phyloP scores from a whole-genome alignment of 2,113 vertebrate genomes.

The Vimba vimba region DNA sequence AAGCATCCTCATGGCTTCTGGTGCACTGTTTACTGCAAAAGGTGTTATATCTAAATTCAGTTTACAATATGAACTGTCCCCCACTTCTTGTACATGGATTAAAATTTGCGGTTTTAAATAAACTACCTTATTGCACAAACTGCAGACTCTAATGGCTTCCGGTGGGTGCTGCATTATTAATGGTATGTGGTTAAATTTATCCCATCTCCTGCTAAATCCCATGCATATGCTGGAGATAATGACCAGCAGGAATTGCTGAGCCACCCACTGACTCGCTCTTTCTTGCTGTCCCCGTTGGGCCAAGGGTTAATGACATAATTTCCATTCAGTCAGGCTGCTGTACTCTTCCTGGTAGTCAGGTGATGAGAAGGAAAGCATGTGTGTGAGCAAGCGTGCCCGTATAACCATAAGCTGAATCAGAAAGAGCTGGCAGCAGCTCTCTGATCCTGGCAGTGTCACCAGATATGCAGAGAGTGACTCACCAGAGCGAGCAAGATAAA shows the following conservation, averaged over 20 bases:
- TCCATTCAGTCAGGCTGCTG: conserved; percentile 57
- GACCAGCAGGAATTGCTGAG: conserved; percentile 51
- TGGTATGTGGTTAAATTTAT: conserved; percentile 57
- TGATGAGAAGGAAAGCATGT: conserved; percentile 50
- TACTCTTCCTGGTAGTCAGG: conserved; percentile 56
- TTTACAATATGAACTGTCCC: neutral
- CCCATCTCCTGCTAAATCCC: conserved; percentile 54
- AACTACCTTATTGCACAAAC: conserved; percentile 46
- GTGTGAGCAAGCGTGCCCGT: conserved; percentile 45
- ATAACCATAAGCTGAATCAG: conserved; percentile 53
- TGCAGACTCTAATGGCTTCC: conserved; percentile 52
- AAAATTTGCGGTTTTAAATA: conserved; percentile 34
- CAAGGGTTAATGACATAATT: conserved; percentile 60
- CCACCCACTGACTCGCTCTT: conserved; percentile 42
- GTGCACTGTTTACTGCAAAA: neutral
- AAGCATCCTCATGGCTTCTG: conserved; percentile 28
- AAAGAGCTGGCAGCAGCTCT: conserved; percentile 38
- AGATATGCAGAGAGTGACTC: conserved; percentile 44
- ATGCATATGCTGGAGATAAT: conserved; percentile 58
- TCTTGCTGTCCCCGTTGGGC: conserved; percentile 47
- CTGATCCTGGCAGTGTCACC: conserved; percentile 46
- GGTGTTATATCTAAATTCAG: neutral
- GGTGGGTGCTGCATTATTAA: conserved; percentile 57
- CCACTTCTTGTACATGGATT: conserved; percentile 13
- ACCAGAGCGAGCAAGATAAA: conserved; percentile 40